Percentiles rank a stretch among this genome's conserved stretches.
phyloP scores from a whole-genome alignment of 2,113 vertebrate species.

The Sorex araneus region DNA sequence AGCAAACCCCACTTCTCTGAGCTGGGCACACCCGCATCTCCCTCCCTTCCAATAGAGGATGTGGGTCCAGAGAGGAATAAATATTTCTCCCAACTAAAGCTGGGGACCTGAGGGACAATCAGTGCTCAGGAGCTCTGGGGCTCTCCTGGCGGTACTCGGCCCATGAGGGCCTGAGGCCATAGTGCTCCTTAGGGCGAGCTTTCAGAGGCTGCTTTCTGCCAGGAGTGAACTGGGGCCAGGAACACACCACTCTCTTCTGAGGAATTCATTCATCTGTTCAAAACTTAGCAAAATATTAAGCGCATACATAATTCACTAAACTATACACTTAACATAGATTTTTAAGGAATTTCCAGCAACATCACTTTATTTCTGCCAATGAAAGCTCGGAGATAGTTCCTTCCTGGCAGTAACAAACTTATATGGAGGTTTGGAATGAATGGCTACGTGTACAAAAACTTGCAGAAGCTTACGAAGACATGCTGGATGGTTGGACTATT shows the following conservation, averaged over 20 bases:
- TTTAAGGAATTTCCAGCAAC: background rate
- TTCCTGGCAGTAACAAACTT: slow-evolving; percentile 2
- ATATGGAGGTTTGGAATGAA: slow-evolving; percentile 36
- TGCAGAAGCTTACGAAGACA: slow-evolving; percentile 11
- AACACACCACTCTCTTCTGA: background rate
- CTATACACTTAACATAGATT: background rate
- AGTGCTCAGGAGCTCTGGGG: no score
- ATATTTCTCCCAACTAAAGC: no score
- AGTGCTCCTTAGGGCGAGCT: no score
- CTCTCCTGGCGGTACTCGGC: no score
- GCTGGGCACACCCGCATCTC: no score
- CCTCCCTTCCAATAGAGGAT: no score
- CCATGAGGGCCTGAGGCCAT: no score
- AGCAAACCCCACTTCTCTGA: no score
- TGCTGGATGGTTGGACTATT: slow-evolving; percentile 26
- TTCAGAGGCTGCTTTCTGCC: no score
- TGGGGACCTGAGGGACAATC: no score
- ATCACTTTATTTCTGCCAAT: background rate
- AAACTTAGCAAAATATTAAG: background rate
- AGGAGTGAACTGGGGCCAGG: no score
- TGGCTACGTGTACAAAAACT: background rate
- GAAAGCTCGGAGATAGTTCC: background rate
- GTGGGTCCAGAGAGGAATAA: no score
- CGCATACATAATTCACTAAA: background rate
- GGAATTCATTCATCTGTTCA: background rate